Base-by-base conservation (phyloP, 1,140 invertebrate genomes). In the Hycleus cichorii region DNA sequence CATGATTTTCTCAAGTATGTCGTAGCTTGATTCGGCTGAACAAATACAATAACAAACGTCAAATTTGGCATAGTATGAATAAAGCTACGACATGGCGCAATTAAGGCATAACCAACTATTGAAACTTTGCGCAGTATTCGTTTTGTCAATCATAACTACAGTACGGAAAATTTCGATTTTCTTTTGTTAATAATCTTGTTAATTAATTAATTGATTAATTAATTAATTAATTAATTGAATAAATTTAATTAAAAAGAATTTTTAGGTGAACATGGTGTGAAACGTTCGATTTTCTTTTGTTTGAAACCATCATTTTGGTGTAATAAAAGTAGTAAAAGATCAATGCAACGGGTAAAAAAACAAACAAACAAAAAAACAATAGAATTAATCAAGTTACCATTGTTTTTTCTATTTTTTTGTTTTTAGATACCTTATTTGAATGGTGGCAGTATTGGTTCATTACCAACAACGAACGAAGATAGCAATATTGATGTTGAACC, bases 251-350 rank as follows among this genome's bases (percentile, higher is more conserved):
- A 18, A 18, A 18, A 18, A 18, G 1, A 74, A 72, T 74, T 75
- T 49, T 63, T 88, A 85, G 84, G 32, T 74, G 86, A 90, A 70
- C 84, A 88, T 70, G 87, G 88, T 7, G 82, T 81, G 2, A 87
- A 86, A 67, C 77, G 82, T 60, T 78, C 81, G 51, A 81, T 84
- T 0, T 86, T 84, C 78, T 89, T 89, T 69, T 90, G 84, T 63
- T 81, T 89, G 48, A 75, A 80, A 39, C 82, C 81, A 0, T 82
- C 83, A 11, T 90, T 82, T 75, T 90, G 88, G 87, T 77, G 80
- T 43, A 32, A 32, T 32, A 18, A 18, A 18, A 18, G 18, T 18
- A 65, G 70, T 40, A 77, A 76, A 47, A 78, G 80, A 63, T 59
- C 57, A n/a, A 47, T 72, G 3, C 74, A 73, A 64, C 69, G 75